These are phyloP conservation scores for Rhadinocentrus ornatus DNA, from an alignment of 2,797 vertebrate genomes.

Conservation along the genomic window DNA sequence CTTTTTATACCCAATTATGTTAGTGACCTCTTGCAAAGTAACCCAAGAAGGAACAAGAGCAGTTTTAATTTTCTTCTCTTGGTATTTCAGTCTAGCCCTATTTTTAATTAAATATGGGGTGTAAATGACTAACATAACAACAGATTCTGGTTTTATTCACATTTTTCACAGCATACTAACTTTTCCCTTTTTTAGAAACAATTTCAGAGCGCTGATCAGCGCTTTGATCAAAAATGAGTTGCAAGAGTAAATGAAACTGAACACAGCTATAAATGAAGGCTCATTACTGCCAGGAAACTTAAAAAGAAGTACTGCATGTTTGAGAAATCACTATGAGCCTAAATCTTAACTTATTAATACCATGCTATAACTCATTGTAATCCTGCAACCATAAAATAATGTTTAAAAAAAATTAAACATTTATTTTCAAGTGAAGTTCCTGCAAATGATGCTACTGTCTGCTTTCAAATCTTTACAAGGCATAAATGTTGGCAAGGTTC, in stretches of 20 bases:
- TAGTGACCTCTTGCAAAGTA: neutral
- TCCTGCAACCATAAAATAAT: neutral
- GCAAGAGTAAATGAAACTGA: neutral
- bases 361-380: neutral
- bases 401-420: neutral
- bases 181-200: neutral
- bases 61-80: neutral
- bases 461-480: neutral
- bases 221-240: neutral
- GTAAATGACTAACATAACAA: neutral
- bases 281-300: neutral
- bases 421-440: neutral
- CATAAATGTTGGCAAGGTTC: too few species aligned
- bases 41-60: neutral
- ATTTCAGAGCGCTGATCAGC: neutral
- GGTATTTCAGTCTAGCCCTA: neutral
- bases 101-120: neutral
- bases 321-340: neutral
- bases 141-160: neutral
- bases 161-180: neutral
- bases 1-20: neutral
- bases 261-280: neutral
- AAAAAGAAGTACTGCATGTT: neutral
- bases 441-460: neutral
- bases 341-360: conserved; percentile 1